Evolutionary conservation across 2,113 vertebrate species (phyloP).

Genomic region (Neotoma lepida): DNA sequence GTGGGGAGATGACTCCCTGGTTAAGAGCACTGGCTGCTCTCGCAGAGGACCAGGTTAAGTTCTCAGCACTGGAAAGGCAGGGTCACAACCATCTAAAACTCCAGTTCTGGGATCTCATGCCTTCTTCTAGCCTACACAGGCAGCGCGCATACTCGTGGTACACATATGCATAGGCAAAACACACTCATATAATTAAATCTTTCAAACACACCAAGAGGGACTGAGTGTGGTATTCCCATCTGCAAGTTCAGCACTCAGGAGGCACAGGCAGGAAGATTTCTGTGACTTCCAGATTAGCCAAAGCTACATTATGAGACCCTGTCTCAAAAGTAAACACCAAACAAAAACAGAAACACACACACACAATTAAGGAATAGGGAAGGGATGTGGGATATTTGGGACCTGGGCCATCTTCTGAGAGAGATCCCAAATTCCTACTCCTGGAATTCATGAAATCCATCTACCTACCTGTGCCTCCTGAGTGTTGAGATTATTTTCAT

Average conservation of each 20-base stretch:
- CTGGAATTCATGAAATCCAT: not conserved
- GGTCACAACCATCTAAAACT: not conserved
- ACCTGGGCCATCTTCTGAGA: not conserved
- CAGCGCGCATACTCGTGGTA: not conserved
- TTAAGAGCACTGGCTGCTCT: not conserved
- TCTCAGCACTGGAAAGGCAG: not conserved
- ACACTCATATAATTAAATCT: not conserved
- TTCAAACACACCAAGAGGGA: not conserved
- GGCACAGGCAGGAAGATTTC: no score
- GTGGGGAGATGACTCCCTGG: not conserved
- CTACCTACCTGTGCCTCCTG: not conserved
- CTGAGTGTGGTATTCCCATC: no score
- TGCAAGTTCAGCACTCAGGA: no score
- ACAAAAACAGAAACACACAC: not conserved
- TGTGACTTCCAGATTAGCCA: no score
- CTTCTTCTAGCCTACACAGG: not conserved
- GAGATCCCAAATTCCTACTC: not conserved
- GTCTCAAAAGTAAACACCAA: not conserved
- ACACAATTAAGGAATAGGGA: no score
- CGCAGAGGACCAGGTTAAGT: not conserved
- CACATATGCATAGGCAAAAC: not conserved
- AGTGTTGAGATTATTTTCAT: not conserved
- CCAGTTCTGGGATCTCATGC: not conserved
- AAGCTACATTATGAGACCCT: not conserved
- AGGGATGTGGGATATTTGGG: not conserved